phyloP scores from a whole-genome alignment of 2,888 invertebrate species.

The Lagria hirta region DNA sequence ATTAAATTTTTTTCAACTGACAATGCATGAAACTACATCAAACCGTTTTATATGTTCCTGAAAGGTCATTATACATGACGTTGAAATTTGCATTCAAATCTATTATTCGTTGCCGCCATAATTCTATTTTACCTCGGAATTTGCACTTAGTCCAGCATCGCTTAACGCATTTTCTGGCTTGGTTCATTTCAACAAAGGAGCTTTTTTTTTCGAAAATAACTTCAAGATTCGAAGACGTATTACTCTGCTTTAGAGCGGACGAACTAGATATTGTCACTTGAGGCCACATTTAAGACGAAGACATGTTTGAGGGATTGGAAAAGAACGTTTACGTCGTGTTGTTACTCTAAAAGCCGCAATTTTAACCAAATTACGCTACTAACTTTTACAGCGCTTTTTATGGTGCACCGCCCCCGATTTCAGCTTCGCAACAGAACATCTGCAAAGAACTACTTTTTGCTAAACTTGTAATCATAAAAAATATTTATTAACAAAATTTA shows the following conservation, averaged over 20 bases:
- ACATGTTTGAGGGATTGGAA: conserved; percentile 16
- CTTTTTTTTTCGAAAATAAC: conserved; percentile 19
- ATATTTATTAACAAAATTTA: too few relatives aligned
- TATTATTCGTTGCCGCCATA: too few relatives aligned
- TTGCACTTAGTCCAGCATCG: conserved; percentile 7
- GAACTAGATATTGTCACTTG: conserved; percentile 40
- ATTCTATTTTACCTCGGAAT: conserved; percentile 7
- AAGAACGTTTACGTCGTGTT: conserved; percentile 29
- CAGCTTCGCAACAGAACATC: conserved; percentile 3
- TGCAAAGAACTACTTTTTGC: too few relatives aligned
- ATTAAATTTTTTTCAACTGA: too few relatives aligned
- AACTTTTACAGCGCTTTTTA: conserved; percentile 26
- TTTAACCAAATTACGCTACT: conserved; percentile 36
- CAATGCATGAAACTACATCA: too few relatives aligned
- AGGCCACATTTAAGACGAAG: conserved; percentile 32
- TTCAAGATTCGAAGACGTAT: conserved; percentile 40
- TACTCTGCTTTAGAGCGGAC: conserved; percentile 33
- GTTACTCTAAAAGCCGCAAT: conserved; percentile 42
- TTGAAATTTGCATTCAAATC: too few relatives aligned
- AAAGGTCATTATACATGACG: too few relatives aligned
- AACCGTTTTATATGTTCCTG: too few relatives aligned
- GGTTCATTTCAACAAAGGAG: conserved; percentile 23
- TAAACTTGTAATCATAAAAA: too few relatives aligned
- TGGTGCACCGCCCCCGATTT: conserved; percentile 4
- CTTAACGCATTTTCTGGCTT: conserved; percentile 27